These are phyloP conservation scores for Stenurella melanura DNA, from an alignment of 2,888 invertebrate genomes.

Conservation along the genomic window DNA sequence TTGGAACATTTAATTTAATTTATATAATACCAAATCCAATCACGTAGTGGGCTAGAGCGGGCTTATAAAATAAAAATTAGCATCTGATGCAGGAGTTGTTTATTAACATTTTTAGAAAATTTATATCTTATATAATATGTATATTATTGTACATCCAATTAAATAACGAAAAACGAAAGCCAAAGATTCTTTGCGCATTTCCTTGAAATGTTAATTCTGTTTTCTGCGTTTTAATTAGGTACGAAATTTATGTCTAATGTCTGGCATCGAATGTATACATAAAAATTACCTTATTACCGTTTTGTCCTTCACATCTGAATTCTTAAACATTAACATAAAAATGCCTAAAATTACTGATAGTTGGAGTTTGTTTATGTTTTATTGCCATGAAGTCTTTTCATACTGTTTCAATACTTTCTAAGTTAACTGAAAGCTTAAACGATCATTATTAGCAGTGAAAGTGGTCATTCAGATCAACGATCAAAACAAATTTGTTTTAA, in stretches of 20 bases:
- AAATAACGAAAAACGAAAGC: background rate
- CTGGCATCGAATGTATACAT: background rate
- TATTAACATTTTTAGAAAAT: background rate
- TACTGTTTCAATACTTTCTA: background rate
- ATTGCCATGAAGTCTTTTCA: background rate
- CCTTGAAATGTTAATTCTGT: background rate
- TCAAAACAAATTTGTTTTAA: too few species aligned
- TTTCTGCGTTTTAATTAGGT: background rate
- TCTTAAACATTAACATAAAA: background rate
- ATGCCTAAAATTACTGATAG: background rate
- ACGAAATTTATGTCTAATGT: background rate
- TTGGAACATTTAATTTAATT: too few species aligned
- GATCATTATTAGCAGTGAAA: background rate
- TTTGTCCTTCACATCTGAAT: constrained; percentile 4
- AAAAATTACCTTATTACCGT: background rate
- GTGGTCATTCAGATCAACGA: too few species aligned
- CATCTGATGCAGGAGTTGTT: background rate
- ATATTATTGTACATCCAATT: background rate
- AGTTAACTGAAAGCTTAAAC: background rate
- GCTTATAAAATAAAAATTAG: too few species aligned
- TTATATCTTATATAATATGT: background rate
- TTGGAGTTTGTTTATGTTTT: too few species aligned
- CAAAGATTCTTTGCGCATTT: background rate
- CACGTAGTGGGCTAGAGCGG: too few species aligned
- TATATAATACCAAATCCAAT: too few species aligned